Evolutionary conservation across 1,140 invertebrate genomes (phyloP), one percentile per base, ranked within the genome.

Genomic region (Drosophila mayri): DNA sequence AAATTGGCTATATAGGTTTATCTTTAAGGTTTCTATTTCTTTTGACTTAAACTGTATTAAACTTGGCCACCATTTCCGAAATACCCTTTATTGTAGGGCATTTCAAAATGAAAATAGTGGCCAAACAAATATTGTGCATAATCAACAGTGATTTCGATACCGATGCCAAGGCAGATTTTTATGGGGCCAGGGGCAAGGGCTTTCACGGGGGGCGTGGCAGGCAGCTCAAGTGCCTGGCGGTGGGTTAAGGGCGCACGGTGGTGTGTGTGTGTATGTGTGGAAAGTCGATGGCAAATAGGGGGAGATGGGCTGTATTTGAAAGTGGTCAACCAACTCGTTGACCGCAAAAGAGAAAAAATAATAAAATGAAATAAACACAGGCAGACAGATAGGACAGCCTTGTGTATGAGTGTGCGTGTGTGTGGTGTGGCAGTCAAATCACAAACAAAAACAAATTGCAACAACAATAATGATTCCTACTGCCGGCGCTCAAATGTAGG

Each of bases 241-340:
- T 46, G 41, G 30, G 49, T 5, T 30, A 18, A 32, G 4, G 32
- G 49, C 25, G 40, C 4, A n/a, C 4, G 18, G 10, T 10, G n/a
- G 41, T n/a, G 28, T 7, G 16, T 22, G 22, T 1, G 22, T 22
- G 22, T 30, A 10, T n/a, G 18, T 58, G 38, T 38, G 62, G 43
- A 52, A 35, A 20, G 30, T 28, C 32, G 40, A 35, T 22, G 16
- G 61, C 2, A 18, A 37, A 14, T 30, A 22, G 25, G 3, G 43
- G 72, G 70, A 52, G 30, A 43, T 73, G 79, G 76, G 62, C 61
- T 79, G 78, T 88, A 90, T 90, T 90, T 90, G 85, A 90, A 90
- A 90, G 85, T 90, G 85, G 85, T 90, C 85, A 90, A 90, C 85
- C 85, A 90, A 90, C 85, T 90, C 85, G 85, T 85, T 85, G 81